A percentile compares a stretch with the other conserved stretches of the same genome.
Evolutionary conservation across 2,888 invertebrate genomes (phyloP).

Genomic region (Diaprepes abbreviatus): DNA sequence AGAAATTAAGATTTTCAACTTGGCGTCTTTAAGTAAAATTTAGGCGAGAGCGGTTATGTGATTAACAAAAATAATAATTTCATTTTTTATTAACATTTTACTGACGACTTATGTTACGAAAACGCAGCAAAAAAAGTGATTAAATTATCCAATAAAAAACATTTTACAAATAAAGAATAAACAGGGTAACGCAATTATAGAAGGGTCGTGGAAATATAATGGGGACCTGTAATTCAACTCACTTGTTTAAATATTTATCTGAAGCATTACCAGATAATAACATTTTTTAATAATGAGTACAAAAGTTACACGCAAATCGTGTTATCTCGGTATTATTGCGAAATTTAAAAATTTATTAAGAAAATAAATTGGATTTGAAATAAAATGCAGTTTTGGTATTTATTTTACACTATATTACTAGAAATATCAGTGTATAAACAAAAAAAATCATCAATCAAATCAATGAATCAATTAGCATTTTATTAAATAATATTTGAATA

Average conservation of each 20-base stretch:
- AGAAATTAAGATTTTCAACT: no score
- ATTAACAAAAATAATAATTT: conserved; percentile 1
- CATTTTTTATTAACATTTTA: no score
- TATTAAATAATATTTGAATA: no score
- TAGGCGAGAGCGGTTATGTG: conserved; percentile 1
- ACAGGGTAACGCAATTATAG: neutral
- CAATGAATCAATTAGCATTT: no score
- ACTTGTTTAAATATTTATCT: conserved; percentile 12
- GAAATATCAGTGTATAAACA: no score
- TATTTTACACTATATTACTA: no score
- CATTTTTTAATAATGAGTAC: neutral
- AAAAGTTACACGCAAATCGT: neutral
- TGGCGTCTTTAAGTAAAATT: neutral
- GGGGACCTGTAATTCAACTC: neutral
- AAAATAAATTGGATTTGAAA: neutral
- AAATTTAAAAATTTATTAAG: conserved; percentile 15
- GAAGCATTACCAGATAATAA: neutral
- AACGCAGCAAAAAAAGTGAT: conserved; percentile 8
- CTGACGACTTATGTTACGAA: no score
- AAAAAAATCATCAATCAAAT: no score
- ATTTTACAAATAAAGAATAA: conserved; percentile 9
- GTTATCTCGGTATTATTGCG: neutral
- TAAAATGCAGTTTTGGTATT: no score
- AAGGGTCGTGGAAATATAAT: neutral
- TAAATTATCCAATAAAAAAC: neutral